Percentiles rank a stretch among this genome's conserved stretches.
Evolutionary conservation across 1,140 invertebrate genomes (phyloP).

Genomic region (Holcopasites calliopsidis): DNA sequence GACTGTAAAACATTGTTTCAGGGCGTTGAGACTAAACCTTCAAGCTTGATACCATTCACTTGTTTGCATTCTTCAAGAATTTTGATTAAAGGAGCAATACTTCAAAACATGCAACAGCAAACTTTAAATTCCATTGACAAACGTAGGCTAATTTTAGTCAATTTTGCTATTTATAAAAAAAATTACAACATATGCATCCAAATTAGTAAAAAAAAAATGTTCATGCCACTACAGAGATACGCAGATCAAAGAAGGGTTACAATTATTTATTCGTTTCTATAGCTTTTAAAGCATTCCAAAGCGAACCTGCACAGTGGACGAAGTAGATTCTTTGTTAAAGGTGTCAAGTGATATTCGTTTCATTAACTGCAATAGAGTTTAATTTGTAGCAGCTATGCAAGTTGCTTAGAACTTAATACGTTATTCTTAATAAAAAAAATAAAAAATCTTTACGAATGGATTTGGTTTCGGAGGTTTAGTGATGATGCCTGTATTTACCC

Average conservation of each 20-base stretch:
- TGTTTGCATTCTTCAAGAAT: neutral
- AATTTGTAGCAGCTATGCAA: slow-evolving; percentile 65
- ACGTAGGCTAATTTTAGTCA: too few species aligned
- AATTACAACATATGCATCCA: too few species aligned
- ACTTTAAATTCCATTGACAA: too few species aligned
- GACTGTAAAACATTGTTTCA: slow-evolving; percentile 61
- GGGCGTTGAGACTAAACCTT: neutral
- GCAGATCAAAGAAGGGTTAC: neutral
- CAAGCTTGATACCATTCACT: neutral
- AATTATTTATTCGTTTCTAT: neutral
- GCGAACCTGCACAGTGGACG: slow-evolving; percentile 25
- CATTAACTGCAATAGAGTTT: slow-evolving; percentile 47
- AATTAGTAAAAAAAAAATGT: too few species aligned
- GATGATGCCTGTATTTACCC: slow-evolving; percentile 79
- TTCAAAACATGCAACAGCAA: neutral
- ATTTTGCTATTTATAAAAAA: too few species aligned
- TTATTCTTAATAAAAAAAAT: slow-evolving; percentile 63
- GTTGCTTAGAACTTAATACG: slow-evolving; percentile 56
- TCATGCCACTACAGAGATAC: neutral
- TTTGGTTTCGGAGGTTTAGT: slow-evolving; percentile 78
- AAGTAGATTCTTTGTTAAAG: neutral
- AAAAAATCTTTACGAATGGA: slow-evolving; percentile 79
- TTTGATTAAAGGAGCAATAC: neutral
- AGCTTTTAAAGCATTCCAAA: slow-evolving; percentile 9
- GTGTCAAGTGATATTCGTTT: neutral